These are phyloP conservation scores for Drosophila nigromelanica DNA, from an alignment of 1,140 invertebrate genomes.

Conservation along the genomic window DNA sequence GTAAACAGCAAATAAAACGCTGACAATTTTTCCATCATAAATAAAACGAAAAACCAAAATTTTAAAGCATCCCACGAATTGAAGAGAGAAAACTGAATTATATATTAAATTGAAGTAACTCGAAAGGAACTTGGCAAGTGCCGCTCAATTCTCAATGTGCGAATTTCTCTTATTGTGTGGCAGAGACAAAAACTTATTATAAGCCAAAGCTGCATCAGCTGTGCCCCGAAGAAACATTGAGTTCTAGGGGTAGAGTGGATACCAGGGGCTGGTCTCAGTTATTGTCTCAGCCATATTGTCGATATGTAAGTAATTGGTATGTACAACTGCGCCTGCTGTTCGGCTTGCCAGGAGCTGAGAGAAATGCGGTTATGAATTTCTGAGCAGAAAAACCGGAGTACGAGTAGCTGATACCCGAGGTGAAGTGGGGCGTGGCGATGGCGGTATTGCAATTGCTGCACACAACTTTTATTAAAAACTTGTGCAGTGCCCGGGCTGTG, in stretches of 20 bases:
- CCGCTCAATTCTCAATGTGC: constrained; percentile 24
- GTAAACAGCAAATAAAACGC: constrained; percentile 74
- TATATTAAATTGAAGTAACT: constrained; percentile 53
- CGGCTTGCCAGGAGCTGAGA: constrained; percentile 29
- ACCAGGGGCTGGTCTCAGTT: constrained; percentile 27
- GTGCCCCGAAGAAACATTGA: constrained; percentile 23
- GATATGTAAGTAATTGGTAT: constrained; percentile 80
- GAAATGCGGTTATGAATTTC: constrained; percentile 78
- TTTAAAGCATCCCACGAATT: constrained; percentile 29
- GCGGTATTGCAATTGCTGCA: constrained; percentile 38
- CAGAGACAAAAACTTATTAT: constrained; percentile 70
- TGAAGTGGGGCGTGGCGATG: not conserved
- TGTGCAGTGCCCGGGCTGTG: constrained; percentile 57
- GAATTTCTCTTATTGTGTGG: constrained; percentile 13
- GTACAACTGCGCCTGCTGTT: constrained; percentile 73
- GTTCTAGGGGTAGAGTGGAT: not conserved
- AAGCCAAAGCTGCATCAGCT: constrained; percentile 65
- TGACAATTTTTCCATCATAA: constrained; percentile 60
- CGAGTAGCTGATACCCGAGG: constrained; percentile 32
- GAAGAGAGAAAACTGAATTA: constrained; percentile 50
- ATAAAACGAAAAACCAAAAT: constrained; percentile 46
- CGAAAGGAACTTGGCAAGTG: constrained; percentile 47
- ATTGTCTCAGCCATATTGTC: constrained; percentile 67
- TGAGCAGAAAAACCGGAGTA: constrained; percentile 53
- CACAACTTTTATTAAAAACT: constrained; percentile 76